These are phyloP conservation scores for Drymodes brunneopygia DNA, from an alignment of 2,113 vertebrate species.

Conservation along the genomic window DNA sequence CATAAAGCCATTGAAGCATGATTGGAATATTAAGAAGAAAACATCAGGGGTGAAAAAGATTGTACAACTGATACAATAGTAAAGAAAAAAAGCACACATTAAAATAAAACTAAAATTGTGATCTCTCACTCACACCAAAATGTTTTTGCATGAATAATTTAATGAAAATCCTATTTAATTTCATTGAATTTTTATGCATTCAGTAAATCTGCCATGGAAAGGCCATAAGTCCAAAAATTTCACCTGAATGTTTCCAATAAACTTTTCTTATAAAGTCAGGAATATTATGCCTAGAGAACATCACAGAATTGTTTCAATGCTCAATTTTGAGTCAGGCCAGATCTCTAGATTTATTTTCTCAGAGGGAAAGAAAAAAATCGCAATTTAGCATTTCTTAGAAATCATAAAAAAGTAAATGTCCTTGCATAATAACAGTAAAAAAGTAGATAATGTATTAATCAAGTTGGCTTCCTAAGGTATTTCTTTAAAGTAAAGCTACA, in stretches of 20 bases:
- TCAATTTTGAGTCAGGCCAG: background rate
- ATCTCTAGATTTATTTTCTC: background rate
- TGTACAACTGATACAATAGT: background rate
- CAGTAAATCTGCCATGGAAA: background rate
- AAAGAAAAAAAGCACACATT: background rate
- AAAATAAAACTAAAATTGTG: constrained; percentile 7
- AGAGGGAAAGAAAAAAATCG: background rate
- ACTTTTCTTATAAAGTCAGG: background rate
- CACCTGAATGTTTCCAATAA: background rate
- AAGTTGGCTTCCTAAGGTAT: background rate
- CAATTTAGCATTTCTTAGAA: background rate
- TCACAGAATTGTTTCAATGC: background rate
- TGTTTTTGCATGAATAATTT: background rate
- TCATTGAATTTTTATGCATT: background rate
- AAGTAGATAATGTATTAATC: background rate
- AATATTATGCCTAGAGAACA: background rate
- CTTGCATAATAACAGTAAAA: background rate
- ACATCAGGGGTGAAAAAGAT: background rate
- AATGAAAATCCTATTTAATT: background rate
- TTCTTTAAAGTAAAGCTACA: background rate
- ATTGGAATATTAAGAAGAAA: background rate
- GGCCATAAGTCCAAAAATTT: background rate
- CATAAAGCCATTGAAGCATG: background rate
- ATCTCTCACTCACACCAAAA: background rate
- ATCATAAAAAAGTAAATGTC: background rate